Base-by-base conservation (phyloP, 2,797 vertebrate species). In the Anabas testudineus region DNA sequence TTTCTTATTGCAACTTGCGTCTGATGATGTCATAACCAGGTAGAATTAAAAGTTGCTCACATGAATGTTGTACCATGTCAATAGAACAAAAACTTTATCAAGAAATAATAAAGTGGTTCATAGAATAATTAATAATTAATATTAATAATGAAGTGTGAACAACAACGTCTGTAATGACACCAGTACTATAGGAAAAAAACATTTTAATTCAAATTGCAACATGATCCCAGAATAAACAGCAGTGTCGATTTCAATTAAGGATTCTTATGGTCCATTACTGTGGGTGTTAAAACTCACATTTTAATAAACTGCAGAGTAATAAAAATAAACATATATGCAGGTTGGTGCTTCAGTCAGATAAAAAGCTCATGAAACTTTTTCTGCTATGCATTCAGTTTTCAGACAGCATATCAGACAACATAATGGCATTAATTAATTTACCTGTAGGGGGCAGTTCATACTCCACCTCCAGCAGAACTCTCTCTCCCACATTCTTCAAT, bases 381-480 rank as follows among this genome's bases (percentile, higher is more conserved):
- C n/a, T n/a, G n/a, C n/a, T n/a, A n/a, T n/a, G n/a, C n/a, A n/a
- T n/a, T n/a, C n/a, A n/a, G n/a, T n/a, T n/a, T n/a, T n/a, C n/a
- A n/a, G n/a, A n/a, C n/a, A n/a, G n/a, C n/a, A n/a, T n/a, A n/a
- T n/a, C n/a, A n/a, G n/a, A n/a, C n/a, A 8, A 36, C 39, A 42
- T 14, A 7, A 15, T 16, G 15, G 39, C n/a, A n/a, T n/a, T 37
- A n/a, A n/a, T 9, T 16, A 3, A 16, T 10, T 5, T 91, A 99
- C 97, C 96, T 4, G 95, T 95, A 59, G 96, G 95, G 0, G 98
- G 97, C 73, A 99, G 95, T 61, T 98, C 97, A 10, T 99, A 99
- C 91, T 99, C 97, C 65, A 99, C 98, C 93, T 99, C 97, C 90
- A 99, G 95, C 87, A 99, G 95, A 69, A 99, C 98, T 30, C 96